These are phyloP conservation scores for Cyprinodon brontotheroides DNA, from an alignment of 2,113 vertebrate genomes.

Conservation along the genomic window DNA sequence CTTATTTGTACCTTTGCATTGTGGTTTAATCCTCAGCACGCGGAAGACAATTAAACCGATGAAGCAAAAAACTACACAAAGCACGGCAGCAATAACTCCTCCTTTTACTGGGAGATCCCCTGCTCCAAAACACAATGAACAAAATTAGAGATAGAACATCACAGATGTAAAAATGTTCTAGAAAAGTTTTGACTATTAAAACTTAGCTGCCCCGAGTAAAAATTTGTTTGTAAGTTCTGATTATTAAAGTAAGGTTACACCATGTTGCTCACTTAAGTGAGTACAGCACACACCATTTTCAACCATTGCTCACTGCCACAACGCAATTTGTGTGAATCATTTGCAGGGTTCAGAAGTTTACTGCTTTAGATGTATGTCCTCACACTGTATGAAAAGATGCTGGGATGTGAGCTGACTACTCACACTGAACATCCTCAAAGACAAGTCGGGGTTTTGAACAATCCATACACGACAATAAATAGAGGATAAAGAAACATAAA, in stretches of 20 bases:
- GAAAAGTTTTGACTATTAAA: not conserved
- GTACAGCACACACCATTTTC: no score
- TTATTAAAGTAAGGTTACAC: not conserved
- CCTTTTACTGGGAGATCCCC: fast-evolving
- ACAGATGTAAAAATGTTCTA: not conserved
- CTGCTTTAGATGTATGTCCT: no score
- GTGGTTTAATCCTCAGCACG: slow-evolving; percentile 30
- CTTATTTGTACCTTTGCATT: slow-evolving; percentile 17
- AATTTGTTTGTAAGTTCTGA: not conserved
- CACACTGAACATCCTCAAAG: no score
- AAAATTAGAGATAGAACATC: not conserved
- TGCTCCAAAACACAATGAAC: not conserved
- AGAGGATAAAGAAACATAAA: no score
- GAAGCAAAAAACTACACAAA: slow-evolving; percentile 1
- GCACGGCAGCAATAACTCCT: slow-evolving; percentile 29
- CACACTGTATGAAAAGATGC: no score
- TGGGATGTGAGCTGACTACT: no score
- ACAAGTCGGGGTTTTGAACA: no score
- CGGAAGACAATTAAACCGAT: slow-evolving; percentile 8
- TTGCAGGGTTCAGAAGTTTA: no score
- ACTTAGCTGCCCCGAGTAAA: not conserved
- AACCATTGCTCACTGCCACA: no score
- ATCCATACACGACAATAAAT: no score
- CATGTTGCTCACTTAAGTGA: not conserved
- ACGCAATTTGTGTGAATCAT: no score